These are phyloP conservation scores for Cheumatopsyche charites DNA, from an alignment of 1,140 invertebrate species.

Conservation along the genomic window DNA sequence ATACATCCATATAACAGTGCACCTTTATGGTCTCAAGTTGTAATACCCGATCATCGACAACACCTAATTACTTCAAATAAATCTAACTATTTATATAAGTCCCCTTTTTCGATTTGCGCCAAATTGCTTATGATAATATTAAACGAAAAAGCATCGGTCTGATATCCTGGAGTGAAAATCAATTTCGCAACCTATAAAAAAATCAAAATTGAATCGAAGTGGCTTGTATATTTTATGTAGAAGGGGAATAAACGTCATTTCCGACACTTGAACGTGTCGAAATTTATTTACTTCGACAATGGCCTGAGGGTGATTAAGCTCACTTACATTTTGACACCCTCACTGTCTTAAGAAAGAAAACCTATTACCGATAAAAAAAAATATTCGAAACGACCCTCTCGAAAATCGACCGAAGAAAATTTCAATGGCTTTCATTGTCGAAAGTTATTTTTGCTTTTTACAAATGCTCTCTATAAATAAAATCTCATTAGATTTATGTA, in stretches of 20 bases:
- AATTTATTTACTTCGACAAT: slow-evolving; percentile 24
- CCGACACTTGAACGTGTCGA: slow-evolving; percentile 25
- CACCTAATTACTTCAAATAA: too few species aligned
- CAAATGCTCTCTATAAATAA: neutral
- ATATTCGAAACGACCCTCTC: neutral
- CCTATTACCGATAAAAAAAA: neutral
- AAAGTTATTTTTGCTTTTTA: neutral
- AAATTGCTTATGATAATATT: too few species aligned
- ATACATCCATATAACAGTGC: too few species aligned
- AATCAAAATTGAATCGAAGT: too few species aligned
- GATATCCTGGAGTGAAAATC: too few species aligned
- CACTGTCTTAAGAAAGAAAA: neutral
- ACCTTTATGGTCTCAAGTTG: too few species aligned
- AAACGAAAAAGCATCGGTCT: too few species aligned
- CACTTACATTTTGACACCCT: slow-evolving; percentile 11
- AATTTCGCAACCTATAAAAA: too few species aligned
- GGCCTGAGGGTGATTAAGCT: slow-evolving; percentile 17
- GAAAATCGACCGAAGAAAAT: neutral
- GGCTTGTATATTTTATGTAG: neutral
- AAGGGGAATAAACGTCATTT: slow-evolving; percentile 26
- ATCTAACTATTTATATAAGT: too few species aligned
- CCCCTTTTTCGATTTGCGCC: neutral
- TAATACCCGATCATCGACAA: too few species aligned
- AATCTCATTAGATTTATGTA: neutral
- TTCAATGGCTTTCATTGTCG: neutral